Conservation (phyloP, 2,888 invertebrate genomes). For the Rotaria socialis region DNA sequence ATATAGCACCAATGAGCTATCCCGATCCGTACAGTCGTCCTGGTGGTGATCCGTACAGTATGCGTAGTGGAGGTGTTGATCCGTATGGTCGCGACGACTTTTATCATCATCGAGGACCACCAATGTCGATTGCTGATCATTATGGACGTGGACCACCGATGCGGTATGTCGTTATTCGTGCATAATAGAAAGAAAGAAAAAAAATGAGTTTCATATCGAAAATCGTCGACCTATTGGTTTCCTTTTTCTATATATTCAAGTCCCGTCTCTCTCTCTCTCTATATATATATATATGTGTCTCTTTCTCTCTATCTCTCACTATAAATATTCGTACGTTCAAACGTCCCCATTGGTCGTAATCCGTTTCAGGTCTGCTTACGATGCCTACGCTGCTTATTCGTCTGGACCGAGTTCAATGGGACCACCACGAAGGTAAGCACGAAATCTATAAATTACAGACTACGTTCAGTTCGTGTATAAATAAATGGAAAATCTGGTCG, state of each 20-base stretch:
- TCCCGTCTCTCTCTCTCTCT: not conserved
- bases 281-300: too few species aligned
- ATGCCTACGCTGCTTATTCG: slow-evolving; percentile 21
- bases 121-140: slow-evolving; percentile 6
- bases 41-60: slow-evolving; percentile 23
- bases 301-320: not conserved
- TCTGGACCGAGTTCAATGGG: slow-evolving; percentile 15
- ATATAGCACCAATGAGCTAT: not conserved
- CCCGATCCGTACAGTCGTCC: not conserved
- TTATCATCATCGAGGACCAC: not conserved
- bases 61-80: slow-evolving; percentile 6
- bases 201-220: not conserved
- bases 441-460: not conserved
- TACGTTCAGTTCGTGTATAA: not conserved
- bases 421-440: slow-evolving; percentile 28
- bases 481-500: slow-evolving; percentile 6
- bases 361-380: slow-evolving; percentile 33
- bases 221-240: not conserved
- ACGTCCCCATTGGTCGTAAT: slow-evolving; percentile 14
- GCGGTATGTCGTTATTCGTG: slow-evolving; percentile 24
- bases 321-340: not conserved
- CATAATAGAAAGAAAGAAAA: not conserved
- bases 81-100: slow-evolving; percentile 19
- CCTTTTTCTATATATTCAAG: not conserved
- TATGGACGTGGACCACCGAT: slow-evolving; percentile 25